Conservation (phyloP, 2,113 vertebrate genomes). For the Lasiurus borealis region DNA sequence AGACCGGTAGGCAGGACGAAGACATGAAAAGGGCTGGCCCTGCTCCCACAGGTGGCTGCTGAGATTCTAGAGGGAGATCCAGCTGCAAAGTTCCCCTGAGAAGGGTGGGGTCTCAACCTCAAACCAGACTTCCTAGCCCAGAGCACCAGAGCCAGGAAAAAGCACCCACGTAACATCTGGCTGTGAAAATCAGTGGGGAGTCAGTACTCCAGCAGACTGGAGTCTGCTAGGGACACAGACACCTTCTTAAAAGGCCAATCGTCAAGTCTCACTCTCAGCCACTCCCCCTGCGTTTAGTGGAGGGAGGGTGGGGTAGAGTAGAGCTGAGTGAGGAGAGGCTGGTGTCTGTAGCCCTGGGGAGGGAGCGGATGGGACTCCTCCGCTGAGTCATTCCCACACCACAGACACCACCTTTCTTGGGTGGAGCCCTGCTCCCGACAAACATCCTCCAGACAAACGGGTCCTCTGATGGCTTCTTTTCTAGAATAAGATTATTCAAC, state of each 20-base stretch:
- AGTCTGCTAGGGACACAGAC: not conserved
- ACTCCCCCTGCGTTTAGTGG: not conserved
- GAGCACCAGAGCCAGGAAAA: not conserved
- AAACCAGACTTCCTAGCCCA: not conserved
- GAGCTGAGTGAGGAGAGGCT: not conserved
- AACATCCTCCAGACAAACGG: not conserved
- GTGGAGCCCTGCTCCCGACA: not conserved
- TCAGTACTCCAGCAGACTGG: not conserved
- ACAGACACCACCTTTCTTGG: not conserved
- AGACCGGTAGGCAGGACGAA: not conserved
- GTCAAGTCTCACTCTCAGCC: not conserved
- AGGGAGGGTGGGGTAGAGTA: not conserved
- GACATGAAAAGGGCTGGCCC: not conserved
- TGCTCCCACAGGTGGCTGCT: not conserved
- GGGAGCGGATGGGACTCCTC: not conserved
- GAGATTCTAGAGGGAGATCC: not conserved
- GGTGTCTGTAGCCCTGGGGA: not conserved
- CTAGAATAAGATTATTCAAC: not conserved
- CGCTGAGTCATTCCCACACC: not conserved
- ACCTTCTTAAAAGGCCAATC: not conserved
- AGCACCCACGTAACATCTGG: not conserved
- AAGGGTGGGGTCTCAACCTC: not conserved
- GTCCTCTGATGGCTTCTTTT: not conserved
- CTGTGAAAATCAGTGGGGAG: not conserved
- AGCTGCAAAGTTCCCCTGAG: not conserved